Base-by-base conservation (phyloP, 2,888 invertebrate species). In the Antheraea yamamai region DNA sequence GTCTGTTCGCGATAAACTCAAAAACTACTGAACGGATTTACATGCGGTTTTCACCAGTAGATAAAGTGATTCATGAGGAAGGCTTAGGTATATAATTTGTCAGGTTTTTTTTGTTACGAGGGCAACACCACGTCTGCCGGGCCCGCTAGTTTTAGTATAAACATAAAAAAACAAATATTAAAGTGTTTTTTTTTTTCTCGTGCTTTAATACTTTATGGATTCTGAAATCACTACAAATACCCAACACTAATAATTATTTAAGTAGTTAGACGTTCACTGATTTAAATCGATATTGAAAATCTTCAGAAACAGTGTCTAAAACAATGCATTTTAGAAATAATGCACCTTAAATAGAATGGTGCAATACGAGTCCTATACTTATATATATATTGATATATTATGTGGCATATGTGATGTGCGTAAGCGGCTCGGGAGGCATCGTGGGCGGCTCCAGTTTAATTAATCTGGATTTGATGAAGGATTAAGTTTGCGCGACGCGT, bases 381-480 rank as follows among this genome's bases (percentile, higher is more conserved):
- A n/a, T 75, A 55, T 68, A 81, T 83, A 81, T 84, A 80, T 81
- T 87, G 83, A 83, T 83, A 84, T 82, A 86, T 47, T 47, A 47
- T 47, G 47, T 86, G 83, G 86, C 84, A 81, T 87, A 88, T 87
- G 89, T 86, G 88, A 81, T 87, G 88, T 87, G 89, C 87, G 88
- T 85, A 86, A 87, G 87, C 84, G 83, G 88, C 86, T 88, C 83
- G 85, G 83, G 85, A 80, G 86, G 89, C 88, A 87, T 91, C 90
- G 90, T 87, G 90, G 91, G 87, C 85, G 89, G 85, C 86, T 87
- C 85, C 83, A 83, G 89, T 91, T 91, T 91, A 91, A 94, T 94
- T 94, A 93, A 93, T 94, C 93, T 92, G 93, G 92, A 92, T 94
- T 92, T 94, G 93, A 94, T 93, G 92, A 91, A 91, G 91, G 93